These are phyloP conservation scores for Fragum fragum DNA, from an alignment of 2,888 invertebrate species.

Conservation along the genomic window DNA sequence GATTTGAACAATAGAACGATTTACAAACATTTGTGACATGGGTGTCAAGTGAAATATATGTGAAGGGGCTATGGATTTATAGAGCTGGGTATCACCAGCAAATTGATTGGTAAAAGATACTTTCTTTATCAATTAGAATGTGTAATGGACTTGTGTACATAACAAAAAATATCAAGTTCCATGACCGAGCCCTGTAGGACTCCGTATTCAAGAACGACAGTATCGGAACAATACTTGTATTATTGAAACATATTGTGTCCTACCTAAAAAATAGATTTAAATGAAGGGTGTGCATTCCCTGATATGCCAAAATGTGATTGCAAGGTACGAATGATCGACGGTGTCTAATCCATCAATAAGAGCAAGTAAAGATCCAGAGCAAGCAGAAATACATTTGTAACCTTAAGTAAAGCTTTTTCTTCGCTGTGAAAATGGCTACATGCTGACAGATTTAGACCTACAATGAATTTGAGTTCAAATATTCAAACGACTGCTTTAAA, in stretches of 20 bases:
- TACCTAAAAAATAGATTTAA: neutral
- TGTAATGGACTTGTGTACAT: too few species aligned
- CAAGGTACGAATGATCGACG: too few species aligned
- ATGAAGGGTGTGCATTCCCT: neutral
- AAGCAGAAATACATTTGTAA: too few species aligned
- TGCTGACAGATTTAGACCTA: neutral
- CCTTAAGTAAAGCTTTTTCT: conserved; percentile 1
- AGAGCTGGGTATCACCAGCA: too few species aligned
- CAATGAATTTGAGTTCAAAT: too few species aligned
- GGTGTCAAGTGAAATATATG: neutral
- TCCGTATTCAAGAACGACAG: neutral
- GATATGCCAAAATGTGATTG: neutral
- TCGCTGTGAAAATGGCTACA: neutral
- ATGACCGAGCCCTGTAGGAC: neutral
- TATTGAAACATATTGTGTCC: neutral
- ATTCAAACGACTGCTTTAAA: too few species aligned
- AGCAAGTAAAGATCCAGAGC: neutral
- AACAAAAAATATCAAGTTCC: too few species aligned
- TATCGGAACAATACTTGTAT: neutral
- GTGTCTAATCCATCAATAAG: neutral
- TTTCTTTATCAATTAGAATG: too few species aligned
- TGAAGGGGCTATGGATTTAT: neutral
- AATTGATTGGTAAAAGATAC: too few species aligned
- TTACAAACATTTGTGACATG: too few species aligned
- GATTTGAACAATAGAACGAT: too few species aligned